Percentiles rank a stretch among this genome's conserved stretches.
phyloP scores from a whole-genome alignment of 2,888 invertebrate species.

The Gymnosoma rotundatum region DNA sequence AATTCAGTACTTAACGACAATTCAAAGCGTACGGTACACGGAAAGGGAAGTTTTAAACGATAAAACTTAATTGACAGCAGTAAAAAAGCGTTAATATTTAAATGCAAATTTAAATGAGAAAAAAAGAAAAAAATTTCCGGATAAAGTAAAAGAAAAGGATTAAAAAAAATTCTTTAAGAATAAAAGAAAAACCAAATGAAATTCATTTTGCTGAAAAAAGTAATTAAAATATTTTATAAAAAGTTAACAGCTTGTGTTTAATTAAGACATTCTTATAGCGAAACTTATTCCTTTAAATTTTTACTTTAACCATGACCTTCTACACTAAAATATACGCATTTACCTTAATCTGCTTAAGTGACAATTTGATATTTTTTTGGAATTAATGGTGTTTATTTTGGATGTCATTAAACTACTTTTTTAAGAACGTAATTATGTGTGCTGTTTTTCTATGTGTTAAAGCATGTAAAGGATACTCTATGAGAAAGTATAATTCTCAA shows the following conservation, averaged over 20 bases:
- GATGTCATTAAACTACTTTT: too few relatives aligned
- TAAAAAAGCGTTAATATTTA: constrained; percentile 48
- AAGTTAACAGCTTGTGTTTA: background rate
- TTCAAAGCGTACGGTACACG: constrained; percentile 72
- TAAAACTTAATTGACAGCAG: constrained; percentile 10
- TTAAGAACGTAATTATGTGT: too few relatives aligned
- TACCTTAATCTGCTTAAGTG: too few relatives aligned
- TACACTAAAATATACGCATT: background rate
- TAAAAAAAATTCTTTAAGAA: background rate
- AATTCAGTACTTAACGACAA: constrained; percentile 77
- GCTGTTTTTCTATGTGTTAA: too few relatives aligned
- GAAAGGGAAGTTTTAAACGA: constrained; percentile 32
- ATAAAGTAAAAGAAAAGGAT: background rate
- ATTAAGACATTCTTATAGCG: background rate
- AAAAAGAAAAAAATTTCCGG: background rate
- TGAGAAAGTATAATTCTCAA: too few relatives aligned
- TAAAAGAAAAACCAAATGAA: background rate
- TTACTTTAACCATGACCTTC: constrained; percentile 5
- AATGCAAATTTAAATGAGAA: constrained; percentile 14
- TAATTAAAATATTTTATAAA: background rate
- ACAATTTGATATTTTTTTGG: too few relatives aligned
- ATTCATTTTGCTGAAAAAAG: background rate
- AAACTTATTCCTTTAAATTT: constrained; percentile 8
- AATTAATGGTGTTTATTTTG: too few relatives aligned
- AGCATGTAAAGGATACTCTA: too few relatives aligned